Evolutionary conservation across 2,888 invertebrate genomes (phyloP).

Genomic region (Apamea monoglypha): DNA sequence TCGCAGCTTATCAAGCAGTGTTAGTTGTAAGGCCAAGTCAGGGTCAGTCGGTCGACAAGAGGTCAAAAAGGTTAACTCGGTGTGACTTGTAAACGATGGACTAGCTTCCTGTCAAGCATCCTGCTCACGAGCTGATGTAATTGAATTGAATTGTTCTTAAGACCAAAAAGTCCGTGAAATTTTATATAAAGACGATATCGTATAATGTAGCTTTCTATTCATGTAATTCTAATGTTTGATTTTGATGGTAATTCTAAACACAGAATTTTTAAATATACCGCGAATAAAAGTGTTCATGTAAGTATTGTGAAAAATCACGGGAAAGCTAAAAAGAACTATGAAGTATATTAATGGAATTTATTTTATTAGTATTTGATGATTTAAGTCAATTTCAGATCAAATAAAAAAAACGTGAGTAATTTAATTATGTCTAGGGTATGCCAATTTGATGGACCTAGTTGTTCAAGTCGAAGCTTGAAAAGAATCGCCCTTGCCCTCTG

Average conservation of each 20-base stretch:
- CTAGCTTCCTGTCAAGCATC: conserved; percentile 40
- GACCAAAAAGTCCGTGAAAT: neutral
- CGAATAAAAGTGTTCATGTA: neutral
- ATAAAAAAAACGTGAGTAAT: neutral
- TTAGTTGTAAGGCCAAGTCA: conserved; percentile 45
- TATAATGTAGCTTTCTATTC: neutral
- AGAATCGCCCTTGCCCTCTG: neutral
- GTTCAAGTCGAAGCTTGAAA: neutral
- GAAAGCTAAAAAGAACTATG: neutral
- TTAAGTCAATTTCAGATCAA: neutral
- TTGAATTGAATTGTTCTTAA: conserved; percentile 1
- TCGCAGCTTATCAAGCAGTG: conserved; percentile 49
- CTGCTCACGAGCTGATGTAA: conserved; percentile 16
- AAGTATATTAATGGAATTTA: neutral
- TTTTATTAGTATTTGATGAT: too few species aligned
- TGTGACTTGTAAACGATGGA: conserved; percentile 17
- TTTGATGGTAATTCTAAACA: neutral
- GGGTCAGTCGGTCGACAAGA: conserved; percentile 49
- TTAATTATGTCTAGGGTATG: neutral
- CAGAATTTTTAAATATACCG: neutral
- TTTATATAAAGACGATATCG: neutral
- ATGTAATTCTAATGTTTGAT: neutral
- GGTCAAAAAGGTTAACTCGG: conserved; percentile 60
- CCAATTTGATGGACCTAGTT: neutral
- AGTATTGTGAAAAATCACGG: neutral